Percentiles rank a stretch among this genome's conserved stretches.
Evolutionary conservation across 1,140 invertebrate species (phyloP).

Genomic region (Homarus americanus): DNA sequence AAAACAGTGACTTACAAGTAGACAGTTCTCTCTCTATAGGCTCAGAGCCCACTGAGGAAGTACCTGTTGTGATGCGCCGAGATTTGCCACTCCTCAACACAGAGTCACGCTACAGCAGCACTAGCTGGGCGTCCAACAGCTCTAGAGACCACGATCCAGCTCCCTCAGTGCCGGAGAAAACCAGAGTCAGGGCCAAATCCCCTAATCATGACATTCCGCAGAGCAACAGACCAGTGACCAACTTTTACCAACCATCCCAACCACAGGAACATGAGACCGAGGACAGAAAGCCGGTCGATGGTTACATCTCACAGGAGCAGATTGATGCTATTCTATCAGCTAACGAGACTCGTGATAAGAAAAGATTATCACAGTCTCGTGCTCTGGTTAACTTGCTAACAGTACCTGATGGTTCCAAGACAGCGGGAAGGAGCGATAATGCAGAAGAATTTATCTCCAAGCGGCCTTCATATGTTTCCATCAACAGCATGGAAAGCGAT

Average conservation of each 20-base stretch:
- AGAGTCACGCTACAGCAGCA: neutral
- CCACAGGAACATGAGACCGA: neutral
- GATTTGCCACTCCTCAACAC: neutral
- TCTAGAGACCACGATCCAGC: slow-evolving; percentile 37
- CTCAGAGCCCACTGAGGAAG: neutral
- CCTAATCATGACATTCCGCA: slow-evolving; percentile 54
- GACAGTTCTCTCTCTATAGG: neutral
- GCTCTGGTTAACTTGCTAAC: neutral
- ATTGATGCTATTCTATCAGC: slow-evolving; percentile 50
- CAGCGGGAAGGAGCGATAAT: neutral
- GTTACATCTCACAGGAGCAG: slow-evolving; percentile 38
- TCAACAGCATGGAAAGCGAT: slow-evolving; percentile 56
- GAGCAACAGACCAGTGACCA: slow-evolving; percentile 50
- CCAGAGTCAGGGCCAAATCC: slow-evolving; percentile 37
- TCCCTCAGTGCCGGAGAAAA: slow-evolving; percentile 53
- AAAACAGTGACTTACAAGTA: too few relatives aligned
- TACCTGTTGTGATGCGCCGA: neutral
- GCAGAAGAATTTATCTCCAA: neutral
- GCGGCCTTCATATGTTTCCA: slow-evolving; percentile 34
- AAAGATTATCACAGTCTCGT: slow-evolving; percentile 6
- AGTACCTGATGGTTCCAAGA: neutral
- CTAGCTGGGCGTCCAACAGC: slow-evolving; percentile 32
- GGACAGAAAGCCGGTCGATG: slow-evolving; percentile 18
- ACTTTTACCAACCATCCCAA: neutral
- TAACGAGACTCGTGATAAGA: slow-evolving; percentile 31